Base-by-base conservation (phyloP, 2,797 vertebrate genomes). In the Neopelma chrysocephalum region DNA sequence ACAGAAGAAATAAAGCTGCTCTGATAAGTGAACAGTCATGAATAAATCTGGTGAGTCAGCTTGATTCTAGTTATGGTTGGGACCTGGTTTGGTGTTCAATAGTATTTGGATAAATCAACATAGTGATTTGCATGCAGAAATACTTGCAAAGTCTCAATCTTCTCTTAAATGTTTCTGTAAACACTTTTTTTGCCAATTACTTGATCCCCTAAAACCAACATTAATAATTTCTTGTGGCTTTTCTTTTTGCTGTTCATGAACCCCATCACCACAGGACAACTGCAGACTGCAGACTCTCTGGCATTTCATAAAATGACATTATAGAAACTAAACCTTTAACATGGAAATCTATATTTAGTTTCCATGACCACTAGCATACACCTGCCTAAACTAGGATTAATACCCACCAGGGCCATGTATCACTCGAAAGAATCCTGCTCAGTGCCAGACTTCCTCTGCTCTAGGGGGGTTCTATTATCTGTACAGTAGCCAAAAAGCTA, bases 391-490 rank as follows among this genome's bases (percentile, higher is more conserved):
- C 57, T 11, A 80, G 86, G 56, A 87, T 91, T 85, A 90, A 89
- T 31, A 89, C 71, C 64, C 75, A 77, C 62, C 12, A 73, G 60
- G 73, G 58, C 62, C 1, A 3, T 9, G 45, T 31, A 50, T 80
- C 89, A 94, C 91, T 94, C 34, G 42, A 90, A 94, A 94, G 90
- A 95, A 92, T 93, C 83, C 90, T 57, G 60, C 68, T 94, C 8
- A 3, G 26, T 84, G 80, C 62, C 93, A 96, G 90, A 78, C 70
- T 84, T 94, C 34, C 83, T 84, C 56, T 1, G 25, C 93, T 84
- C 93, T 20, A 50, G 68, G 90, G 90, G 91, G 83, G 81, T 69
- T 75, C 70, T 80, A 4, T 89, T 73, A 89, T 78, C 71, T 65
- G 81, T 77, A 18, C 18, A 85, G 81, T 81, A 93, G 81, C 88